Conservation (phyloP, 1,140 invertebrate genomes). For the Anthonomus grandis region DNA sequence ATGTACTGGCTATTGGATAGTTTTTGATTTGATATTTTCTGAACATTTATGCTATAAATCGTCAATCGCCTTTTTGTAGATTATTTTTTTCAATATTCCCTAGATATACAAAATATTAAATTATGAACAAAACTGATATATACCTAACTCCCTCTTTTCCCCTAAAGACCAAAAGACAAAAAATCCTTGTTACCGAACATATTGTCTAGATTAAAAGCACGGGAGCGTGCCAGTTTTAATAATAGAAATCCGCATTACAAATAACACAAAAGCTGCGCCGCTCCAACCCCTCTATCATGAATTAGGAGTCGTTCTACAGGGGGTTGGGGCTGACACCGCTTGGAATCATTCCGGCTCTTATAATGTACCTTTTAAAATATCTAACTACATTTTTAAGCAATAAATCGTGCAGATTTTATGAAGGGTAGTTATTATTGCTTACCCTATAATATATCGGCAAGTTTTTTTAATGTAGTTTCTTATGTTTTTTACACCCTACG, state of each 20-base stretch:
- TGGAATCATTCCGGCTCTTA: conserved; percentile 10
- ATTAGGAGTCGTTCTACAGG: conserved; percentile 14
- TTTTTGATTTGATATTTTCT: not conserved
- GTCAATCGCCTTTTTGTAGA: not conserved
- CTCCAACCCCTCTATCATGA: conserved; percentile 19
- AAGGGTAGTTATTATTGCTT: not conserved
- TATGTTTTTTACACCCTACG: no score
- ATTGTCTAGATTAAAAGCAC: conserved; percentile 22
- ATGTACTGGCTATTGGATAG: no score
- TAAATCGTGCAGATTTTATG: conserved; percentile 16
- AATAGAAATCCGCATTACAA: conserved; percentile 29
- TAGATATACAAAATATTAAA: not conserved
- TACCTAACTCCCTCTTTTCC: not conserved
- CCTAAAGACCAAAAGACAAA: conserved; percentile 2
- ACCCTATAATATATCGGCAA: no score
- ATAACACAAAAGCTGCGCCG: conserved; percentile 24
- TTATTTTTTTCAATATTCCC: not conserved
- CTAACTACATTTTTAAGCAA: conserved; percentile 19
- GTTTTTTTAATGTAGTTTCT: no score
- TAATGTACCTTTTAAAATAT: conserved; percentile 17
- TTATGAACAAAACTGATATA: no score
- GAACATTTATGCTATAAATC: not conserved
- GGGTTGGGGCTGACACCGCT: conserved; percentile 14
- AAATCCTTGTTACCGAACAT: conserved; percentile 20
- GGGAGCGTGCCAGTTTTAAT: conserved; percentile 25